Evolutionary conservation across 1,140 invertebrate genomes (phyloP).

Genomic region (Elymnias hypermnestra): DNA sequence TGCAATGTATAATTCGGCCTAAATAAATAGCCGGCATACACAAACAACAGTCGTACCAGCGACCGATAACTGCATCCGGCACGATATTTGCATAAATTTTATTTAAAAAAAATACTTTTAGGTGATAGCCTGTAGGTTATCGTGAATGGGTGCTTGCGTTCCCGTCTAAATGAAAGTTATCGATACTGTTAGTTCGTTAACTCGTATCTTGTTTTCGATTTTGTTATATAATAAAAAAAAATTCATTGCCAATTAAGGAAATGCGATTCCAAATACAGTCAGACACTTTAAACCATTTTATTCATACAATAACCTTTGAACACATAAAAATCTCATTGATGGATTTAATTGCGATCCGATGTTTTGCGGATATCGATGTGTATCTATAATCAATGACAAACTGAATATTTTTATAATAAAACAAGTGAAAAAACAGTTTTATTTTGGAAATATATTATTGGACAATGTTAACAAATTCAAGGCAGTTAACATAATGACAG

Average conservation of each 20-base stretch:
- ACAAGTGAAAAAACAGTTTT: too few species aligned
- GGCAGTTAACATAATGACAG: too few species aligned
- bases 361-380: too few species aligned
- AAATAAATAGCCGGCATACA: conserved; percentile 38
- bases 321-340: too few species aligned
- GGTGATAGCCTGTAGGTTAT: conserved; percentile 49
- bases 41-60: conserved; percentile 22
- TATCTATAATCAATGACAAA: too few species aligned
- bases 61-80: conserved; percentile 56
- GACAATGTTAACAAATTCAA: too few species aligned
- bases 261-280: background rate
- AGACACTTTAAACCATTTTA: too few species aligned
- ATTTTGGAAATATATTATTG: too few species aligned
- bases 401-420: too few species aligned
- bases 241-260: background rate
- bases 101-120: conserved; percentile 32
- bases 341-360: too few species aligned
- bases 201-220: conserved; percentile 13
- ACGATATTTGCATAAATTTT: conserved; percentile 38
- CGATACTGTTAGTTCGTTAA: conserved; percentile 30
- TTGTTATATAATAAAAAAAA: conserved; percentile 4
- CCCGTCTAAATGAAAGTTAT: conserved; percentile 36
- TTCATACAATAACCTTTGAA: too few species aligned
- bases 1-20: conserved; percentile 32
- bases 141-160: conserved; percentile 27